Percentiles rank a stretch among this genome's conserved stretches.
Evolutionary conservation across 2,888 invertebrate species (phyloP).

Genomic region (Brachyptera risi): DNA sequence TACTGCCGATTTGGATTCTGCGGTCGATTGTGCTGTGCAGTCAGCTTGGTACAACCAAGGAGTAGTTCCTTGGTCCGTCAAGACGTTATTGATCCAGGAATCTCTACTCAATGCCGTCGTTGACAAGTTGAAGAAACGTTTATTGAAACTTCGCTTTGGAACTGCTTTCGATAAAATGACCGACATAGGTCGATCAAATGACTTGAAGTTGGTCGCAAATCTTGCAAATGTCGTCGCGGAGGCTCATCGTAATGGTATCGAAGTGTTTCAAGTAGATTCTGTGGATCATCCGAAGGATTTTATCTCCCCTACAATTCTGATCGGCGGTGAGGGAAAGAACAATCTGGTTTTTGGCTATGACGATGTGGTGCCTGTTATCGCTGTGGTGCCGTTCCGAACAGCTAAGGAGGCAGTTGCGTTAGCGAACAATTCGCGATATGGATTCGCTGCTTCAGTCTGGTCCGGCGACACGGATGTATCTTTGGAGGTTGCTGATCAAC

Average conservation of each 20-base stretch:
- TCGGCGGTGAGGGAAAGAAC: slow-evolving; percentile 43
- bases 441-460: slow-evolving; percentile 53
- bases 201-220: slow-evolving; percentile 40
- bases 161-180: slow-evolving; percentile 45
- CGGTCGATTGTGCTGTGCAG: slow-evolving; percentile 49
- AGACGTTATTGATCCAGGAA: slow-evolving; percentile 53
- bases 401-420: slow-evolving; percentile 53
- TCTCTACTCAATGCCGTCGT: slow-evolving; percentile 47
- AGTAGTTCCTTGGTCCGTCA: slow-evolving; percentile 51
- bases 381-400: slow-evolving; percentile 50
- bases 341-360: slow-evolving; percentile 43
- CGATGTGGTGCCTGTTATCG: slow-evolving; percentile 47
- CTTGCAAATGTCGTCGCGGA: slow-evolving; percentile 37
- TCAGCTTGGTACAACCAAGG: slow-evolving; percentile 53
- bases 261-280: slow-evolving; percentile 31
- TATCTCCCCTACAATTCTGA: slow-evolving; percentile 45
- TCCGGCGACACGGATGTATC: slow-evolving; percentile 52
- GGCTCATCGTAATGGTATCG: slow-evolving; percentile 39
- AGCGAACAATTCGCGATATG: slow-evolving; percentile 51
- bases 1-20: slow-evolving; percentile 53
- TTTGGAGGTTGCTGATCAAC: slow-evolving; percentile 49
- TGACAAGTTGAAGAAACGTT: slow-evolving; percentile 45
- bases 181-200: slow-evolving; percentile 47
- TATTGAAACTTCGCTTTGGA: slow-evolving; percentile 45
- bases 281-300: slow-evolving; percentile 38